Evolutionary conservation across 2,797 vertebrate species (phyloP).

Genomic region (Sus cebifrons): DNA sequence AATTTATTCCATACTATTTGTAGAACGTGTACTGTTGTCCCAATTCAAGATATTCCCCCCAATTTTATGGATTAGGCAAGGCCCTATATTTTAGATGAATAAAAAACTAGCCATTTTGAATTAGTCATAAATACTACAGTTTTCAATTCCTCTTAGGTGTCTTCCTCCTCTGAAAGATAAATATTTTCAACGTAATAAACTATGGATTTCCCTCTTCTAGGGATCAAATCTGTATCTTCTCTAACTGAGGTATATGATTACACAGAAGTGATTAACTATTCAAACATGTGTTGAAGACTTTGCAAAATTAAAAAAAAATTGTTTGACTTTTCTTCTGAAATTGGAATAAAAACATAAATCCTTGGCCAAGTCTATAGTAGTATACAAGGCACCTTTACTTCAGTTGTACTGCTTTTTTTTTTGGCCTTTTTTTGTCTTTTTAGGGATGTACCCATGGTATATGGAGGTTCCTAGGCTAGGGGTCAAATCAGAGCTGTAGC

Average conservation of each 20-base stretch:
- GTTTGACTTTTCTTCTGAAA: neutral
- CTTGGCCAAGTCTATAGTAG: neutral
- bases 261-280: neutral
- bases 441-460: too few species aligned
- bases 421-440: too few species aligned
- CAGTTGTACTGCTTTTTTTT: too few species aligned
- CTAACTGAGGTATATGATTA: neutral
- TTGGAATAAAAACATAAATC: neutral
- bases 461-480: too few species aligned
- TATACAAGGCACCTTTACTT: neutral
- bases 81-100: neutral
- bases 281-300: neutral
- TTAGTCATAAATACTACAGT: neutral
- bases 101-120: neutral
- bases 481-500: too few species aligned
- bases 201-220: neutral
- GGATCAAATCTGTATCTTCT: neutral
- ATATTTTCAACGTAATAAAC: neutral
- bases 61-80: neutral
- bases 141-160: neutral
- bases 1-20: neutral
- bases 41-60: neutral
- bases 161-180: neutral
- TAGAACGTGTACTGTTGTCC: neutral
- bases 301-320: neutral